Evolutionary conservation across 2,797 vertebrate species (phyloP).

Genomic region (Hydrophis major): DNA sequence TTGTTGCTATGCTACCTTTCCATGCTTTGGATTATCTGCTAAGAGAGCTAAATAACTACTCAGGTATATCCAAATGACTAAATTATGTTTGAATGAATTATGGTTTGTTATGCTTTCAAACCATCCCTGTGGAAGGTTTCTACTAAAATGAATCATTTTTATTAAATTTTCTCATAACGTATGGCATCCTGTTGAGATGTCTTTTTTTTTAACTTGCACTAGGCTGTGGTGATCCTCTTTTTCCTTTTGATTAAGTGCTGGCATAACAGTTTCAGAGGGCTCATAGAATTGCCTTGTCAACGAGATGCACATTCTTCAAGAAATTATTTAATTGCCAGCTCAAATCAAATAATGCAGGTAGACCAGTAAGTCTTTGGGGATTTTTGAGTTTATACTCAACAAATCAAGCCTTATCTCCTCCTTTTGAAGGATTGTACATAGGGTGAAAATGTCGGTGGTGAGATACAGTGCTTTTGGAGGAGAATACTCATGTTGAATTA

Average conservation of each 20-base stretch:
- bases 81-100: not conserved
- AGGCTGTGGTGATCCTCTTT: not conserved
- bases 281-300: not conserved
- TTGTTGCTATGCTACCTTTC: not conserved
- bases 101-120: not conserved
- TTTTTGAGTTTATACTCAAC: not conserved
- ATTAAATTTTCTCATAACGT: not conserved
- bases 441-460: conserved; percentile 22
- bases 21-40: not conserved
- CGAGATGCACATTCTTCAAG: not conserved
- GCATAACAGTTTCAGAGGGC: not conserved
- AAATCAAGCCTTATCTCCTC: conserved; percentile 25
- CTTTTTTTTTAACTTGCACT: not conserved
- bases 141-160: not conserved
- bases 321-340: not conserved
- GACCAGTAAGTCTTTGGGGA: not conserved
- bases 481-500: conserved; percentile 66
- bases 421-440: conserved; percentile 15
- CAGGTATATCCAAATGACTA: not conserved
- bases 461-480: conserved; percentile 40
- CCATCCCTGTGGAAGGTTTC: not conserved
- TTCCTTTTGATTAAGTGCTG: not conserved
- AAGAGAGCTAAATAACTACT: not conserved
- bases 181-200: not conserved
- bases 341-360: not conserved